Percentiles rank a stretch among this genome's conserved stretches.
Evolutionary conservation across 2,888 invertebrate species (phyloP).

Genomic region (Linnaemya tessellans): DNA sequence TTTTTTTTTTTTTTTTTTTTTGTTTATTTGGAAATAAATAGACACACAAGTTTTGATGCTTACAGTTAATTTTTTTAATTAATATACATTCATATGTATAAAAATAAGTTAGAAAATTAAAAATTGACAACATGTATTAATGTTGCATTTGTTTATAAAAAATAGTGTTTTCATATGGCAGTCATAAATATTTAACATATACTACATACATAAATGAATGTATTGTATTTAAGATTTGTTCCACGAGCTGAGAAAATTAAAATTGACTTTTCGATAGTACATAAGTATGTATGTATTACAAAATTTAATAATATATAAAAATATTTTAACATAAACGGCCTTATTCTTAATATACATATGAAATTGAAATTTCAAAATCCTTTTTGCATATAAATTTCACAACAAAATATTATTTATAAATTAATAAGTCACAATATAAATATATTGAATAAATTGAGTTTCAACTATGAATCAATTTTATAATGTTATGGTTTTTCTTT

Average conservation of each 20-base stretch:
- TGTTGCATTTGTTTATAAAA: conserved; percentile 39
- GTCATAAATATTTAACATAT: conserved; percentile 57
- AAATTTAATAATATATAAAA: conserved; percentile 1
- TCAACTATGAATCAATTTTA: too few species aligned
- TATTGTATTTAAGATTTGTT: conserved; percentile 9
- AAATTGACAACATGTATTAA: conserved; percentile 3
- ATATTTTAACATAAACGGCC: neutral
- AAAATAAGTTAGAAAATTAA: conserved; percentile 22
- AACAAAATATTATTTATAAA: too few species aligned
- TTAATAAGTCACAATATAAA: too few species aligned
- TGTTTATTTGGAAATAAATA: conserved; percentile 28
- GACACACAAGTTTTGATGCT: conserved; percentile 33
- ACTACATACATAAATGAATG: conserved; percentile 24
- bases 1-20: too few species aligned
- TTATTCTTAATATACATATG: neutral
- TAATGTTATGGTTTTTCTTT: too few species aligned
- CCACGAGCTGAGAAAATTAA: conserved; percentile 32
- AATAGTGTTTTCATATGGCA: conserved; percentile 69
- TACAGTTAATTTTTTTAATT: conserved; percentile 13
- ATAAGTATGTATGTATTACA: too few species aligned
- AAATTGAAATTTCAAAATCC: too few species aligned
- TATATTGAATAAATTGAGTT: too few species aligned
- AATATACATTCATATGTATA: neutral
- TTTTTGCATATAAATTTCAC: too few species aligned
- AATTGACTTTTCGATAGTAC: conserved; percentile 47